Base-by-base conservation (phyloP, 2,888 invertebrate genomes). In the Plebejus argus region DNA sequence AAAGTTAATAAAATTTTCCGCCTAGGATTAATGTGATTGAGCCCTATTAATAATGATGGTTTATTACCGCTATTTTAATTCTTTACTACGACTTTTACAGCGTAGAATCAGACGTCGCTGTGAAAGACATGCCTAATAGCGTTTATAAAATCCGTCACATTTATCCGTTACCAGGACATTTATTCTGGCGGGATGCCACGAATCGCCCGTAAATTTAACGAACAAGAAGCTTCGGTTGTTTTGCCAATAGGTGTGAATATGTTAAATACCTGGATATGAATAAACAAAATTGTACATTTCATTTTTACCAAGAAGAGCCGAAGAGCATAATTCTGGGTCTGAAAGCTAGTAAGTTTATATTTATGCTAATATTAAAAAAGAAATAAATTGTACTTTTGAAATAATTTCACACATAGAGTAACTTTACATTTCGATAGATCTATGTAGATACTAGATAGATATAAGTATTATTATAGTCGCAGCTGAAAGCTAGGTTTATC, bases 111-210 rank as follows among this genome's bases (percentile, higher is more conserved):
- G 72, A 72, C 39, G n/a, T 53, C 18, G 18, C 15, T 33, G 8
- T 53, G 75, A 75, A 53, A 75, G 75, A 75, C 75, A 56, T n/a
- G 72, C 39, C 72, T 75, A 75, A 75, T 75, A 28, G 56, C 53
- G 45, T 75, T 75, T 75, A 75, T 49, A 75, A 75, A 75, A 75
- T 75, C 75, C 53, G 53, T 75, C 28, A 53, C 53, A 75, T 75
- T 28, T 56, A 28, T 75, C 75, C 45, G 49, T 75, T 75, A 33
- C 49, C 56, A 75, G 75, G 18, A 49, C 28, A 75, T 56, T 49
- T 49, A 75, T 75, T 53, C 74, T 74, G 74, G 74, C 74, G 23
- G 53, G n/a, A 53, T 75, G 75, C 75, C 75, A 75, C 75, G 33
- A 56, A 75, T 53, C 75, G 61, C 12, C 28, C 35, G 61, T 76